Percentiles rank a stretch among this genome's conserved stretches.
These are phyloP conservation scores for Festucalex cinctus DNA, from an alignment of 2,113 vertebrate species.

Conservation along the genomic window DNA sequence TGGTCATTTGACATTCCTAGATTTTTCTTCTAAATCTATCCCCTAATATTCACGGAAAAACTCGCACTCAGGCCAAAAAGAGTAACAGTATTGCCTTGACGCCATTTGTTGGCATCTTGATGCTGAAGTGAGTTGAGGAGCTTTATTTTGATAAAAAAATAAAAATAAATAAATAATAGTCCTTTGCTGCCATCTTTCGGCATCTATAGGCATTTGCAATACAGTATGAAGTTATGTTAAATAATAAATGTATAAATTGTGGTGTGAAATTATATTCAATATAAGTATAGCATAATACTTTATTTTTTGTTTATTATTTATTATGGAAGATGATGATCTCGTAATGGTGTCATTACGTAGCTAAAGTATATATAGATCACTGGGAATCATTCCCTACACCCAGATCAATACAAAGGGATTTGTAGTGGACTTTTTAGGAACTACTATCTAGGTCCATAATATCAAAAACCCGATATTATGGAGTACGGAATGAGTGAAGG, in stretches of 20 bases:
- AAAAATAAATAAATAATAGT: not conserved
- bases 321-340: not conserved
- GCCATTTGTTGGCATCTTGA: not conserved
- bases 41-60: not conserved
- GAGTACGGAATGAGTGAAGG: not conserved
- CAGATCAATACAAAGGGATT: not conserved
- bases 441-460: not conserved
- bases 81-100: not conserved
- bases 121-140: conserved; percentile 4
- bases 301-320: not conserved
- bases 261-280: not conserved
- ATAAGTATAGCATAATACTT: not conserved
- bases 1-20: not conserved
- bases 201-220: not conserved
- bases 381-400: not conserved
- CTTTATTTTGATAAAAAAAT: not conserved
- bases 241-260: not conserved
- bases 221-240: not conserved
- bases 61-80: not conserved
- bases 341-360: too few species aligned
- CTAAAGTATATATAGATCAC: too few species aligned
- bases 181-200: not conserved
- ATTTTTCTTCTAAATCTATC: not conserved
- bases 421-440: not conserved
- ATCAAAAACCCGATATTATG: too few species aligned